These are phyloP conservation scores for Troides aeacus DNA, from an alignment of 2,888 invertebrate genomes.

Conservation along the genomic window DNA sequence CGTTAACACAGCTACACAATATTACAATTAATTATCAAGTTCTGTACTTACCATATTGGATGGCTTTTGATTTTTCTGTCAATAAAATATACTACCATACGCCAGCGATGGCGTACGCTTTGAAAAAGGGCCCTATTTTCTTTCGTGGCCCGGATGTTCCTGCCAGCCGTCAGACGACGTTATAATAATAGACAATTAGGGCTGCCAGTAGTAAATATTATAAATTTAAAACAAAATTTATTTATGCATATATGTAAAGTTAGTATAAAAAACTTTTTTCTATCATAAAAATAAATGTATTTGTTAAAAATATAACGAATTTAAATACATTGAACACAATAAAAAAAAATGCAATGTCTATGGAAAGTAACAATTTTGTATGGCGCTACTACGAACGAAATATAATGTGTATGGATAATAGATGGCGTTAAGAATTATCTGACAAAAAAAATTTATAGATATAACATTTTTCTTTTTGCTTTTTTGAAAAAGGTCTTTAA, in stretches of 20 bases:
- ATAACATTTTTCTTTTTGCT: no score
- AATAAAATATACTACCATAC: conserved; percentile 87
- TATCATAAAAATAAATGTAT: no score
- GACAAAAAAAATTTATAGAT: no score
- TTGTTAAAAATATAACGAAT: no score
- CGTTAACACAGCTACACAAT: conserved; percentile 52
- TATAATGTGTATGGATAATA: no score
- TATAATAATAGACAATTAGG: conserved; percentile 50
- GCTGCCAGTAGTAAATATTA: conserved; percentile 40
- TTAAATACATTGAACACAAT: no score
- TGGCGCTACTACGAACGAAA: no score
- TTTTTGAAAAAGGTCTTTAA: no score
- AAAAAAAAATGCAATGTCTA: no score
- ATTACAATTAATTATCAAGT: conserved; percentile 50
- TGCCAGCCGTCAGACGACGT: conserved; percentile 51
- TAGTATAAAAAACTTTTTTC: not conserved
- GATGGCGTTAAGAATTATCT: no score
- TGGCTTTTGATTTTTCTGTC: conserved; percentile 88
- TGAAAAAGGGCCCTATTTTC: conserved; percentile 81
- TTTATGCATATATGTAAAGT: not conserved
- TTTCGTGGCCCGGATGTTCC: conserved; percentile 62
- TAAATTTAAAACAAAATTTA: conserved; percentile 1
- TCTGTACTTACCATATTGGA: conserved; percentile 88
- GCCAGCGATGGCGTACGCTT: conserved; percentile 93
- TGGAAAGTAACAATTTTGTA: no score